Conservation (phyloP, 2,888 invertebrate species). For the Leptopilina drosophilae region DNA sequence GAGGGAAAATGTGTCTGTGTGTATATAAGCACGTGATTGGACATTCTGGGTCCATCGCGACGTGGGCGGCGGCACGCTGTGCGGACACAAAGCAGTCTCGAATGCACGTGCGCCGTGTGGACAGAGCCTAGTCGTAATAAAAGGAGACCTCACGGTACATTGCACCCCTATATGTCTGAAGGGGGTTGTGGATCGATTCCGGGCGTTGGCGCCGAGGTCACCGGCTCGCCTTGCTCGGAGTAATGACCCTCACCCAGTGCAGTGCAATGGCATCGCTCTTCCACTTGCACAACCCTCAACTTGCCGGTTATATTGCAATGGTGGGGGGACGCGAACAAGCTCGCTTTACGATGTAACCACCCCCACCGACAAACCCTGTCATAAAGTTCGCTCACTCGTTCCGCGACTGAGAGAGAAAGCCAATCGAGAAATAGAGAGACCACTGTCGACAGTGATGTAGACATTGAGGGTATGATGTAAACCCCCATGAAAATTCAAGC, state of each 20-base stretch:
- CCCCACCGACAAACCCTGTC: slow-evolving; percentile 48
- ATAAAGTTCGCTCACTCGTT: slow-evolving; percentile 53
- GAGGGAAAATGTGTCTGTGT: not conserved
- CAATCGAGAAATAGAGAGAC: slow-evolving; percentile 30
- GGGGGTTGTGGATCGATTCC: slow-evolving; percentile 75
- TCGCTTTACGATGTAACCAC: slow-evolving; percentile 50
- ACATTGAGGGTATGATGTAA: not conserved
- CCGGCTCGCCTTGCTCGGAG: slow-evolving; percentile 76
- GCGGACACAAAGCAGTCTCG: slow-evolving; percentile 40
- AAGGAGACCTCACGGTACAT: slow-evolving; percentile 67
- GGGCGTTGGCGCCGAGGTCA: slow-evolving; percentile 77
- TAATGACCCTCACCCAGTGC: slow-evolving; percentile 78
- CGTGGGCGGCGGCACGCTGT: not conserved
- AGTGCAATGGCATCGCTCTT: slow-evolving; percentile 75
- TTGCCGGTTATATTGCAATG: slow-evolving; percentile 66
- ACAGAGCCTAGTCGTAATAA: slow-evolving; percentile 54
- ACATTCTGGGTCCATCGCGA: slow-evolving; percentile 17
- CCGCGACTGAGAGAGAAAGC: slow-evolving; percentile 47
- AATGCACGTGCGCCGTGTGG: slow-evolving; percentile 33
- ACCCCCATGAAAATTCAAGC: not conserved
- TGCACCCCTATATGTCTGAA: slow-evolving; percentile 64
- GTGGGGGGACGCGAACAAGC: slow-evolving; percentile 62
- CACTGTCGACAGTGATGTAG: not conserved
- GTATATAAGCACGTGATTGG: not conserved
- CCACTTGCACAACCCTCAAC: slow-evolving; percentile 51